Base-by-base conservation (phyloP, 2,113 vertebrate genomes). In the Nematolebias whitei region DNA sequence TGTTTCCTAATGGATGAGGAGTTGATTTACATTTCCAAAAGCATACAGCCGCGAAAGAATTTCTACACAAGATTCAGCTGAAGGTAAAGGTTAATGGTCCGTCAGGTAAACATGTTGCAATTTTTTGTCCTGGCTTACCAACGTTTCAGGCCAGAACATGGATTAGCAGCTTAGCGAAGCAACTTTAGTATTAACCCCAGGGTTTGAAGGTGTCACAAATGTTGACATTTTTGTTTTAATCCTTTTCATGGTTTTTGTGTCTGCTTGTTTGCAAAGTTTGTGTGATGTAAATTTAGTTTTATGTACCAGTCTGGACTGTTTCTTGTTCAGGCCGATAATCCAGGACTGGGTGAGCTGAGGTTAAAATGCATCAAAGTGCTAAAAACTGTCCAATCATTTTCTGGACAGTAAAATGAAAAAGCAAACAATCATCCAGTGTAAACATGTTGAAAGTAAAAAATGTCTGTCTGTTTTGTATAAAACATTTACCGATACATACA, bases 11-110 rank as follows among this genome's bases (percentile, higher is more conserved):
- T 84, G 75, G 74, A 83, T 70, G 62, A 71, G 43, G 69, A 81
- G 71, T 67, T 83, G 67, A 88, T 90, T 80, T 85, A 83, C 71
- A 79, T 85, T 75, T 85, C 32, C 56, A 74, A 66, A 73, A 62
- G 38, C 43, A 65, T 39, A 68, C 38, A 65, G 54, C 14, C 66
- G 45, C 32, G 22, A 66, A 70, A 78, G 48, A 22, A 63, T 76
- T 76, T 63, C 41, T 57, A 53, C 14, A 23, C 11, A 3, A 12
- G 50, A 80, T 70, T 71, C 16, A 54, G 23, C 23, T 69, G 57
- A 75, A 62, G 53, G 48, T 69, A 76, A 71, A 78, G 71, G 85
- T 68, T 79, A 78, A 73, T 59, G 49, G 26, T 49, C 26, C 60
- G 47, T 68, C 63, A 49, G n/a, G 50, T 68, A 63, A 72, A 68